Evolutionary conservation across 1,140 invertebrate species (phyloP), one percentile per base, ranked within the genome.

Genomic region (Chrysomallon squamiferum): DNA sequence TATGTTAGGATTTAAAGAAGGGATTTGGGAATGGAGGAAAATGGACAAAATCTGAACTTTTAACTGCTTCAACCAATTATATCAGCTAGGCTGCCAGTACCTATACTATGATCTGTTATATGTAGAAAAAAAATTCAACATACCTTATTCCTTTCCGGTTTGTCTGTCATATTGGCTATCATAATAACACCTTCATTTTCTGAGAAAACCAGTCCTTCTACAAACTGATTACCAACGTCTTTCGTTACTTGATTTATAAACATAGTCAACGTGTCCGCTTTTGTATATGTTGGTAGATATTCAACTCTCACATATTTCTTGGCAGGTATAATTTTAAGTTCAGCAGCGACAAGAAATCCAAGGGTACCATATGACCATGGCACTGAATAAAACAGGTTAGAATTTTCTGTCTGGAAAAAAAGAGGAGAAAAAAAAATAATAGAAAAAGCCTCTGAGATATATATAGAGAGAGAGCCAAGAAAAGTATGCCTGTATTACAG

Each of bases 361-460:
- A 95, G 84, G 5, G 93, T 94, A 11, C 93, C 93, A 83, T 95
- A 92, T 0, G 92, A 93, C 93, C 93, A 94, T 0, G 93, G 93
- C 4, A 94, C 86, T 3, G 91, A 86, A 80, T 93, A 91, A 80
- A 91, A 95, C 11, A 94, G 77, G 69, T 93, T 92, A 30, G 88
- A 72, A 74, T 93, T 90, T 66, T 91, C 87, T 38, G 90, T 87
- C 90, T 92, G 78, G 33, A 72, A 65, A 63, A n/a, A 38, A 7
- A 38, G n/a, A n/a, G n/a, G n/a, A n/a, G n/a, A n/a, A n/a, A n/a
- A n/a, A n/a, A n/a, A n/a, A n/a, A n/a, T n/a, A n/a, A n/a, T n/a
- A n/a, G n/a, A n/a, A n/a, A n/a, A n/a, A n/a, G n/a, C n/a, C n/a
- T n/a, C n/a, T n/a, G n/a, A n/a, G n/a, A n/a, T n/a, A n/a, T n/a